Percentiles rank a stretch among this genome's conserved stretches.
Conservation (phyloP, 2,888 invertebrate genomes). For the Eurois occulta region DNA sequence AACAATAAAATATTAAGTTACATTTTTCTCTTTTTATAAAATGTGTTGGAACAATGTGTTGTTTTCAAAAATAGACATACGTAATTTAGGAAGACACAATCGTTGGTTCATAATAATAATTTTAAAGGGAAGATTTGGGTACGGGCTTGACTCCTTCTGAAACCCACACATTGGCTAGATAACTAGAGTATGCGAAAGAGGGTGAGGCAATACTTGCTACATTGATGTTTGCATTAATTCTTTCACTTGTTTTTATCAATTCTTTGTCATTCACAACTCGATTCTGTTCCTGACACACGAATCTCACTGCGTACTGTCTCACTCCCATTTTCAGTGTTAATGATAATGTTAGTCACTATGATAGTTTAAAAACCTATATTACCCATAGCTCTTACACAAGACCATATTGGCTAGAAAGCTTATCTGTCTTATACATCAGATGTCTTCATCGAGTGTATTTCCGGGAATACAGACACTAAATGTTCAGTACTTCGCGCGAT, state of each 20-base stretch:
- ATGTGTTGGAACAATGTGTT: constrained; percentile 17
- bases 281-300: no score
- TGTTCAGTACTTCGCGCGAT: constrained; percentile 34
- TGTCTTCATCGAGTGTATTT: constrained; percentile 46
- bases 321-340: no score
- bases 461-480: constrained; percentile 59
- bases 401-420: constrained; percentile 30
- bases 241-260: no score
- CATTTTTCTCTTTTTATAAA: constrained; percentile 47
- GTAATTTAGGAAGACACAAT: background rate
- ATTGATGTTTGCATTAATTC: background rate
- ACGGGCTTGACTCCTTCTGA: background rate
- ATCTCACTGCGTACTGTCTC: no score
- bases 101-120: background rate
- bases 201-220: background rate
- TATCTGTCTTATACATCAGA: constrained; percentile 42
- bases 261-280: no score
- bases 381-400: constrained; percentile 10
- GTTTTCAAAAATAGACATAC: background rate
- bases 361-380: no score
- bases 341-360: no score
- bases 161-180: background rate
- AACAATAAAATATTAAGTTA: constrained; percentile 76
- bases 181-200: background rate
- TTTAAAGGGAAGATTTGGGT: background rate